Base-by-base conservation (phyloP, 2,113 vertebrate species). In the Calyptommatus sinebrachiatus region DNA sequence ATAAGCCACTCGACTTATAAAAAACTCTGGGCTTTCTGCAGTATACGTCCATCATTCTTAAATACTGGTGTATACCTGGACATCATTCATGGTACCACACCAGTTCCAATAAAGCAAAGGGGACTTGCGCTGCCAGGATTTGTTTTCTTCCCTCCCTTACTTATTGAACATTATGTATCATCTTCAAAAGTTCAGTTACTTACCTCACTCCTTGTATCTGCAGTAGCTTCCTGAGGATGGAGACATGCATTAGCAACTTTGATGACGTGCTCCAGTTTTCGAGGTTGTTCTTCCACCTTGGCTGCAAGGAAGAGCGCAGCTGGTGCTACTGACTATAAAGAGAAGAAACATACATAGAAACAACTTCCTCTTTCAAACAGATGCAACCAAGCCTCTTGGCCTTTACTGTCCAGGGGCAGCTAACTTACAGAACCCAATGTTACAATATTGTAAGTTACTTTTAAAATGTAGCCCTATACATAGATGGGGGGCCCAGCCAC, bases 231-330 rank as follows among this genome's bases (percentile, higher is more conserved):
- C 94, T 95, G 96, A 53, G 97, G 97, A 81, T 97, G 97, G 74
- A 99, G 95, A 81, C 97, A 99, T 35, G 97, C 93, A 31, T 99
- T 97, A 24, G 97, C 96, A 81, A 99, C 98, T 88, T 98, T 99
- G 89, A 99, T 98, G 21, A 99, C 98, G 0, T 99, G 96, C 62
- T 99, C 98, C 93, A 99, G 90, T 88, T 99, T 99, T 29, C 97
- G 93, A 24, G 98, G 98, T 92, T 99, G 98, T 89, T 99, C 98
- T 85, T 99, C 98, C 28, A 99, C 97, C 89, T 99, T 99, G 8
- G 98, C 97, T 72, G 98, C 98, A 69, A 99, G 90, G 92, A 99
- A 99, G 11, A 99, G 94, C 0, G 97, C 96, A 1, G 98, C 98
- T 1, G 98, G 98, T 72, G 97, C 93, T 83, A 98, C 96, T 2